Conservation (phyloP, 1,140 invertebrate species). For the Copidosoma floridanum region DNA sequence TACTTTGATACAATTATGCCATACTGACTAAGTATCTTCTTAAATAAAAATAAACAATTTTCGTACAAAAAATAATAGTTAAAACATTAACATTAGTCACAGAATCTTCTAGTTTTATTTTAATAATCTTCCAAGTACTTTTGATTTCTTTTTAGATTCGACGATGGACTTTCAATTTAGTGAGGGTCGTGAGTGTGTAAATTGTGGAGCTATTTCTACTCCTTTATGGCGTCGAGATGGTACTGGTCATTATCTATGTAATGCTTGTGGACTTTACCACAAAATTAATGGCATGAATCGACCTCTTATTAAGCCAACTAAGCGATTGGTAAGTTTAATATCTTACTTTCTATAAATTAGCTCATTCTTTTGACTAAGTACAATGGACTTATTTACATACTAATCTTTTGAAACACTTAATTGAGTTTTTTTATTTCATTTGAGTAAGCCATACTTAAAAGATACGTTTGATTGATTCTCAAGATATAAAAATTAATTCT, state of each 20-base stretch:
- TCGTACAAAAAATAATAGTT: neutral
- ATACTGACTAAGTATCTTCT: no score
- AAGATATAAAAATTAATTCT: no score
- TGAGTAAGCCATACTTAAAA: no score
- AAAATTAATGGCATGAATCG: slow-evolving; percentile 95
- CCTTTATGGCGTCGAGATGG: slow-evolving; percentile 94
- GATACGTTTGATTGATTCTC: no score
- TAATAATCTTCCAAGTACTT: neutral
- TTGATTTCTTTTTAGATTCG: slow-evolving; percentile 60
- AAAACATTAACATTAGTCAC: neutral
- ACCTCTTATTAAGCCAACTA: slow-evolving; percentile 84
- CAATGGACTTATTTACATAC: no score
- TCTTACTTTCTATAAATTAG: no score
- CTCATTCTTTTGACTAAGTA: no score
- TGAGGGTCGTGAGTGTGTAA: slow-evolving; percentile 92
- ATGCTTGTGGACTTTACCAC: slow-evolving; percentile 94
- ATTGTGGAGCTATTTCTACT: slow-evolving; percentile 94
- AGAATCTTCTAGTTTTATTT: neutral
- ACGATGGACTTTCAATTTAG: slow-evolving; percentile 79
- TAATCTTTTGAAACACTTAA: no score
- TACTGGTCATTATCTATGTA: slow-evolving; percentile 96
- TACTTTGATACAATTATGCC: no score
- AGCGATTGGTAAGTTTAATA: slow-evolving; percentile 85
- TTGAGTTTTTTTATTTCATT: no score
- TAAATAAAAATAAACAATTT: no score